Conservation (phyloP, 2,888 invertebrate species). For the Fissipunctia ypsillon region DNA sequence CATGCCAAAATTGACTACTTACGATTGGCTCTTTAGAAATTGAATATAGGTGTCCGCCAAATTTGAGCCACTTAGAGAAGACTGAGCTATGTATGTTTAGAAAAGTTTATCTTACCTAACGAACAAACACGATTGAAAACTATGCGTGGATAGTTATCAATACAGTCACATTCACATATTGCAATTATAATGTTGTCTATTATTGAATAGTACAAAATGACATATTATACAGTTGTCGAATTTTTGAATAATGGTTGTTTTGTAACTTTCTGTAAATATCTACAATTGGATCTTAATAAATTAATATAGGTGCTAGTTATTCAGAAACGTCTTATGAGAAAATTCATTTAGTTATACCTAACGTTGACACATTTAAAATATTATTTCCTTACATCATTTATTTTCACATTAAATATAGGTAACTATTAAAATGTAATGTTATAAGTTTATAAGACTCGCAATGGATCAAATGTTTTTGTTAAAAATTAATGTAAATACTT, state of each 20-base stretch:
- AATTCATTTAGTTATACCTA: slow-evolving; percentile 57
- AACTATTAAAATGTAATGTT: slow-evolving; percentile 56
- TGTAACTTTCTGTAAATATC: slow-evolving; percentile 67
- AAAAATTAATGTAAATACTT: slow-evolving; percentile 66
- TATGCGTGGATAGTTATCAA: slow-evolving; percentile 48
- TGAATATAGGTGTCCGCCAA: slow-evolving; percentile 64
- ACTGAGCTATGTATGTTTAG: slow-evolving; percentile 74
- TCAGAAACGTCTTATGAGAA: slow-evolving; percentile 80
- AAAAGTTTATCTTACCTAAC: slow-evolving; percentile 58
- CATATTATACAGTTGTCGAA: slow-evolving; percentile 68
- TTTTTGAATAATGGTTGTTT: slow-evolving; percentile 64
- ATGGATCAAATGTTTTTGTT: slow-evolving; percentile 70
- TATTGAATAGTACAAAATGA: slow-evolving; percentile 80
- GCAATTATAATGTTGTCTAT: slow-evolving; percentile 74
- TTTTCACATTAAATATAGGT: slow-evolving; percentile 55
- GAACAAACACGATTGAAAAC: slow-evolving; percentile 49
- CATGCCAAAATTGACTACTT: slow-evolving; percentile 69
- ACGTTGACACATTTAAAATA: slow-evolving; percentile 64
- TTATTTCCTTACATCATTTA: slow-evolving; percentile 50
- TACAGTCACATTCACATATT: slow-evolving; percentile 50
- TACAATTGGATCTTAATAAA: slow-evolving; percentile 64
- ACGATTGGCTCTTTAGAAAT: slow-evolving; percentile 56
- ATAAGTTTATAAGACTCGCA: slow-evolving; percentile 68
- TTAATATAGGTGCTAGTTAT: slow-evolving; percentile 83
- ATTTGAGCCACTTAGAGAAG: slow-evolving; percentile 70